Evolutionary conservation across 1,140 invertebrate genomes (phyloP), one percentile per base, ranked within the genome.

Genomic region (Meloidogyne floridensis): DNA sequence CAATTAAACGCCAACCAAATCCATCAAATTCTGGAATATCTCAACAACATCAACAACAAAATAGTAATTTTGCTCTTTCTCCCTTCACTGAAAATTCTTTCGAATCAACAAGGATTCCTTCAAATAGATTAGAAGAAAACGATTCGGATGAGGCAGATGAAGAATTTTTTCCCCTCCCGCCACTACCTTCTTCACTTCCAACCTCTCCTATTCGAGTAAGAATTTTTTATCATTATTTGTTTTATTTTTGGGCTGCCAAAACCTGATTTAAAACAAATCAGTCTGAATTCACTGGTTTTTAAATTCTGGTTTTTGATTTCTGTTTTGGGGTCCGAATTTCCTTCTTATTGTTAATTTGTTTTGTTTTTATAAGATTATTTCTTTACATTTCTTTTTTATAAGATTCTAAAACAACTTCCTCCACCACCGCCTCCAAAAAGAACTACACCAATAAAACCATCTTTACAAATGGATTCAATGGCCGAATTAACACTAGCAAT

Each of bases 361-460:
- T 32, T 32, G 2, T 32, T 32, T 32, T 32, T 32, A 32, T 32
- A 32, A 32, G 2, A 32, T 32, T 32, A 32, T 32, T 32, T 32
- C 20, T 32, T 32, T 32, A 47, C 47, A 47, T 6, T 6, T 47
- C 7, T 47, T 47, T 47, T 47, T 47, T 47, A 4, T 47, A 47
- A 47, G 47, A 8, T 8, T 47, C 7, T 8, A 47, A 47, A 47
- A 1, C 47, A 8, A 47, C 47, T 13, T 5, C 80, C 83, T 32
- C 88, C 87, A 32, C 87, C 88, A 47, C 88, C 88, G 10, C 87
- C 87, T 18, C 88, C 88, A 65, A 89, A 88, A 76, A 70, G 87
- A 53, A 77, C 51, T 47, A 47, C 47, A 47, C 7, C 47, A 18
- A 73, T 77, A 42, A 72, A 15, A 53, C 53, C 8, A 70, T 59